phyloP scores from a whole-genome alignment of 2,113 vertebrate species.

The Diphyllodes magnificus region DNA sequence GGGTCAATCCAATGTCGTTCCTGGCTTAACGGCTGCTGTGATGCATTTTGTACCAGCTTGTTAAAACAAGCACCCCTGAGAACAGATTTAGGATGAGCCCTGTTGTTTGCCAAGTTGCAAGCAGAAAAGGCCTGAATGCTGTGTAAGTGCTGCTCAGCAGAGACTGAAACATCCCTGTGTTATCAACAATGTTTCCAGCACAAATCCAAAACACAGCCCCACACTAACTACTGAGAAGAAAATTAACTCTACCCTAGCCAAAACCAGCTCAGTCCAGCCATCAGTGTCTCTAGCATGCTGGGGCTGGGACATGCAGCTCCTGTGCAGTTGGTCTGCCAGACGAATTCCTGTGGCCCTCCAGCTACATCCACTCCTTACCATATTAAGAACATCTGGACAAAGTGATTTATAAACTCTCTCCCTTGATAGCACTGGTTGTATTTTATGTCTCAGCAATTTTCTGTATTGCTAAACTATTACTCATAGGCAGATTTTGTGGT shows the following conservation, averaged over 20 bases:
- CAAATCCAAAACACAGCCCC: background rate
- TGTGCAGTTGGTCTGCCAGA: background rate
- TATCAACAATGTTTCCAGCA: background rate
- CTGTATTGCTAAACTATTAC: background rate
- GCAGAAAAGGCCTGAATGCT: background rate
- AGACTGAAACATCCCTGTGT: background rate
- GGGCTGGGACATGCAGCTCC: background rate
- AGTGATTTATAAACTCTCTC: conserved; percentile 23
- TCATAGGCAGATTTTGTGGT: background rate
- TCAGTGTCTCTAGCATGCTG: background rate
- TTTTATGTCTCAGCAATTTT: conserved; percentile 21
- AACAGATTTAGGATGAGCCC: background rate
- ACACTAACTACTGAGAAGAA: background rate
- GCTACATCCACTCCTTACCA: background rate
- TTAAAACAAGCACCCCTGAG: background rate
- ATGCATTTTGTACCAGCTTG: background rate
- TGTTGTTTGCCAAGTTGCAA: background rate
- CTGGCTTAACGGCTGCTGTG: background rate
- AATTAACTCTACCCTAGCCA: background rate
- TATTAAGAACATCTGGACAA: conserved; percentile 41
- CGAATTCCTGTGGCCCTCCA: background rate
- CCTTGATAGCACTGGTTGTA: background rate
- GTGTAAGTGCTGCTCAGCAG: background rate
- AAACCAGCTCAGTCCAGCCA: background rate
- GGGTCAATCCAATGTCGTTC: background rate